Conservation (phyloP, 2,888 invertebrate genomes). For the Drosophila nr. perissopoda region DNA sequence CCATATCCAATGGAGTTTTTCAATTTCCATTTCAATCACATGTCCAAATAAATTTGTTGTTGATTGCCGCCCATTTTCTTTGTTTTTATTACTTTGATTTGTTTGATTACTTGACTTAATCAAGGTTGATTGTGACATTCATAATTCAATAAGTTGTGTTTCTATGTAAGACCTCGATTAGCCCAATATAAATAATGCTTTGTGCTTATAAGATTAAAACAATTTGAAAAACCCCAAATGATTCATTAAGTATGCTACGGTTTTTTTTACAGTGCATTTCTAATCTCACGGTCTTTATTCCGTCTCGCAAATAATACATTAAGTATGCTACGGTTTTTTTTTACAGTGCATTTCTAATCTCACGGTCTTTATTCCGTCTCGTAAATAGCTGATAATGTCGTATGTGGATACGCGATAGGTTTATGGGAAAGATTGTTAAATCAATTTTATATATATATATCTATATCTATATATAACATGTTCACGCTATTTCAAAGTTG, state of each 20-base stretch:
- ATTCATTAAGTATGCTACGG: conserved; percentile 7
- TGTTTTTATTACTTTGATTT: not conserved
- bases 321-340: conserved; percentile 13
- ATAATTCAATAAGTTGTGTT: conserved; percentile 13
- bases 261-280: not conserved
- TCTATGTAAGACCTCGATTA: conserved; percentile 20
- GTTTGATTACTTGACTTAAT: conserved; percentile 21
- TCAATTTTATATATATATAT: not conserved
- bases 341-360: not conserved
- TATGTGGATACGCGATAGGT: not conserved
- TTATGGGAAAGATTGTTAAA: not conserved
- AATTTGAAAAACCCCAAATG: conserved; percentile 1
- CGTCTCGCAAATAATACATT: not conserved
- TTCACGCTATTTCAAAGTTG: no score
- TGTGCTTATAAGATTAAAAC: conserved; percentile 12
- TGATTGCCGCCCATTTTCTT: conserved; percentile 3
- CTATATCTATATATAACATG: no score
- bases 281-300: not conserved
- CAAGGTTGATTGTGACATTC: conserved; percentile 19
- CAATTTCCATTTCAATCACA: conserved; percentile 32
- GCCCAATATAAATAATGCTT: conserved; percentile 13
- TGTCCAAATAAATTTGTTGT: conserved; percentile 42
- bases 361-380: not conserved
- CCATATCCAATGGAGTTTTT: not conserved
- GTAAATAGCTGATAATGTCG: not conserved